phyloP scores from a whole-genome alignment of 2,113 vertebrate genomes.

The Eptesicus fuscus region DNA sequence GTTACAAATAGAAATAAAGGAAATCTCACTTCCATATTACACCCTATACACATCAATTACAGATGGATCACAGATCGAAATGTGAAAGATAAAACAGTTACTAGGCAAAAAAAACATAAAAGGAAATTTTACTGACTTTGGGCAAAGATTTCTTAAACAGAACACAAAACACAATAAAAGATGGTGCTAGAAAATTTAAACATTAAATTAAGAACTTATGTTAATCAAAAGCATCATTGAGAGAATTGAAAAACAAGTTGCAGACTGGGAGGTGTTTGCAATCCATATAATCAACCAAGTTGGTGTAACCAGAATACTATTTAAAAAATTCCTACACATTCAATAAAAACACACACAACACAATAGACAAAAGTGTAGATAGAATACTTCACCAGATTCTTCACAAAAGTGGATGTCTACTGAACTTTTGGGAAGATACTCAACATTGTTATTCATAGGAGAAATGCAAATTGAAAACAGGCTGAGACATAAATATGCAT shows the following conservation, averaged over 20 bases:
- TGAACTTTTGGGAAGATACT: not conserved
- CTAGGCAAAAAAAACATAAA: not conserved
- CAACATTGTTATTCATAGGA: not conserved
- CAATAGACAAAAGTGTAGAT: not conserved
- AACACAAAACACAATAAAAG: not conserved
- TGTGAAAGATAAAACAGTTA: not conserved
- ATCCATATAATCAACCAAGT: not conserved
- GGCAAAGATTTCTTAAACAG: not conserved
- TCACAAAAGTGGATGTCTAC: not conserved
- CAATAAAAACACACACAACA: not conserved
- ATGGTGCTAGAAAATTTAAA: not conserved
- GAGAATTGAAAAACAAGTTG: not conserved
- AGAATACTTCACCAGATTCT: not conserved
- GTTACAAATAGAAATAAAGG: not conserved
- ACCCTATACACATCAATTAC: not conserved
- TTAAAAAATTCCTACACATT: not conserved
- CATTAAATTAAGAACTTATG: not conserved
- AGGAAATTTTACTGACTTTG: not conserved
- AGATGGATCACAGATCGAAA: not conserved
- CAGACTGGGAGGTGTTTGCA: not conserved
- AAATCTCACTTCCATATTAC: not conserved
- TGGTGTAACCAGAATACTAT: not conserved
- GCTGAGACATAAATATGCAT: not conserved
- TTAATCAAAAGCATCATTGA: slow-evolving; percentile 13
- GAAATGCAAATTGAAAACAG: slow-evolving; percentile 8